Percentiles rank a stretch among this genome's conserved stretches.
These are phyloP conservation scores for Priapulus caudatus DNA, from an alignment of 2,888 invertebrate genomes.

Conservation along the genomic window DNA sequence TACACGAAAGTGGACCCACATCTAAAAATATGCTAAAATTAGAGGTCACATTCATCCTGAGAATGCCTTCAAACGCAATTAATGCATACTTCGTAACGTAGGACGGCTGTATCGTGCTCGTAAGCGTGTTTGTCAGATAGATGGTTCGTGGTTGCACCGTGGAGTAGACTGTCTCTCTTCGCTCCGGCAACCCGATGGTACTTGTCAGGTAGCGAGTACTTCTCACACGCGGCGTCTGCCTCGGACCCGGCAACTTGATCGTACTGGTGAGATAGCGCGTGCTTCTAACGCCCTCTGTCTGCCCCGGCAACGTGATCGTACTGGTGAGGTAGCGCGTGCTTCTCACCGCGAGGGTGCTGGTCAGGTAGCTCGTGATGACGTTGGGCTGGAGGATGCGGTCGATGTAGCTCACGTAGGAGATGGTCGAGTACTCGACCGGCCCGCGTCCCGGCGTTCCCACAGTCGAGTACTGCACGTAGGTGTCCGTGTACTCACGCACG, in stretches of 20 bases:
- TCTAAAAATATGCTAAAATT: too few species aligned
- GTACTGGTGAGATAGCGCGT: background rate
- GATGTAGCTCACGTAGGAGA: background rate
- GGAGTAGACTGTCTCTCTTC: too few species aligned
- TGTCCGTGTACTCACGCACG: background rate
- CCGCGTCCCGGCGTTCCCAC: background rate
- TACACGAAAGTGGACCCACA: too few species aligned
- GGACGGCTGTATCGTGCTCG: background rate
- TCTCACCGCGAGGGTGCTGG: background rate
- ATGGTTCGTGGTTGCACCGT: too few species aligned
- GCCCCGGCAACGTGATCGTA: background rate
- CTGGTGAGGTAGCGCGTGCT: slow-evolving; percentile 1
- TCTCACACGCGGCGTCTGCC: too few species aligned
- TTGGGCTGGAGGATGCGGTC: background rate
- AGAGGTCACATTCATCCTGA: too few species aligned
- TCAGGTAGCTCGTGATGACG: background rate
- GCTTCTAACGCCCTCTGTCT: background rate
- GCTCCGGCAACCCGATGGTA: background rate
- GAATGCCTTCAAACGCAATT: too few species aligned
- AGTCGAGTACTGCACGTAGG: background rate
- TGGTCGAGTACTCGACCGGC: background rate
- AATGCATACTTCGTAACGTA: too few species aligned
- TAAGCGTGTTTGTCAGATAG: too few species aligned
- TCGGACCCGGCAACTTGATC: too few species aligned
- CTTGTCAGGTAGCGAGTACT: background rate